A percentile compares a stretch with the other conserved stretches of the same genome.
Evolutionary conservation across 2,888 invertebrate genomes (phyloP).

Genomic region (Tiphia femorata): DNA sequence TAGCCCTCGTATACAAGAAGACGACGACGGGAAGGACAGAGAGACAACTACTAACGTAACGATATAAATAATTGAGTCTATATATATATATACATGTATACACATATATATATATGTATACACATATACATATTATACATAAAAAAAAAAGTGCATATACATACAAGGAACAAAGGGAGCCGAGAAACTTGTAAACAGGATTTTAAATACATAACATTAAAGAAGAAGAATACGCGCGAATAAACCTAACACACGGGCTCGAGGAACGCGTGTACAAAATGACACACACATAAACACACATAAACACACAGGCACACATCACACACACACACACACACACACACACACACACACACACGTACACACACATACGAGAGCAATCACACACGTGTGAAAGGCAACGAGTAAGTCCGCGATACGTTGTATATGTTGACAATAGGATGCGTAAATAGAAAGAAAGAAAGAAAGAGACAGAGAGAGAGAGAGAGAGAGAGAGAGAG

Average conservation of each 20-base stretch:
- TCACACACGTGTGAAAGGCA: constrained; percentile 11
- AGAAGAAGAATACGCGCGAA: background rate
- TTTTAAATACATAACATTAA: background rate
- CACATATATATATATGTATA: background rate
- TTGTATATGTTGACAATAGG: constrained; percentile 46
- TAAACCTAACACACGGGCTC: too few relatives aligned
- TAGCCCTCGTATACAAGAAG: constrained; percentile 51
- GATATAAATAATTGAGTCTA: constrained; percentile 25
- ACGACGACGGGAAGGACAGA: too few relatives aligned
- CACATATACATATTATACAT: constrained; percentile 17
- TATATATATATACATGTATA: background rate
- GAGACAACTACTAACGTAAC: constrained; percentile 21
- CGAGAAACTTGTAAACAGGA: background rate
- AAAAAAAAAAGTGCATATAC: constrained; percentile 22
- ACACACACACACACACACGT: constrained; percentile 21
- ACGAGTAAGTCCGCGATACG: constrained; percentile 16
- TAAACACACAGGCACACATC: background rate
- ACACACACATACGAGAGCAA: constrained; percentile 11
- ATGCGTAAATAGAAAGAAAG: constrained; percentile 2
- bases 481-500: constrained; percentile 10
- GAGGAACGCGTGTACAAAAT: too few relatives aligned
- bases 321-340: constrained; percentile 22
- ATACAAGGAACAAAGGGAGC: constrained; percentile 1
- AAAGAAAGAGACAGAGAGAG: constrained; percentile 6
- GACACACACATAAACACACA: too few relatives aligned